These are phyloP conservation scores for Suricata suricatta DNA, from an alignment of 2,113 vertebrate species.

Conservation along the genomic window DNA sequence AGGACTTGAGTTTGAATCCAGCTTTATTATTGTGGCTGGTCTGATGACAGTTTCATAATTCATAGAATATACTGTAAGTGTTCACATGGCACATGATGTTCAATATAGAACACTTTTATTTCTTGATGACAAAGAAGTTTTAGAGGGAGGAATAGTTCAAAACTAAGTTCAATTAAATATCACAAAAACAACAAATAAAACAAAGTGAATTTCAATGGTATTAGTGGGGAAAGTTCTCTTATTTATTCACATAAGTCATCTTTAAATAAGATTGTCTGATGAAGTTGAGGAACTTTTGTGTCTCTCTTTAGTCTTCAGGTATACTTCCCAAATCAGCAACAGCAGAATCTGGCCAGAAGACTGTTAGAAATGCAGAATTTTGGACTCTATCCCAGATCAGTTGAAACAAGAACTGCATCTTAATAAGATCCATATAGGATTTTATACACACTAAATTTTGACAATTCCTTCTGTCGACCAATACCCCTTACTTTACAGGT, in stretches of 20 bases:
- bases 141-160: background rate
- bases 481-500: background rate
- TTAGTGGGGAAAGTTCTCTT: background rate
- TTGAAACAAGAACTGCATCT: background rate
- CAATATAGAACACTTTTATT: background rate
- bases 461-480: background rate
- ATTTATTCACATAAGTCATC: background rate
- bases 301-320: background rate
- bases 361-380: background rate
- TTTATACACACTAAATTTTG: background rate
- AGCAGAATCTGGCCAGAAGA: background rate
- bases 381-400: background rate
- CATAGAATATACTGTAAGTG: background rate
- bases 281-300: background rate
- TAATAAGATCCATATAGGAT: background rate
- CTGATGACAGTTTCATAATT: background rate
- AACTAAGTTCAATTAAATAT: background rate
- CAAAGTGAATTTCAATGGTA: background rate
- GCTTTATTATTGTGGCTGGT: background rate
- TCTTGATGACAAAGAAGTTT: background rate
- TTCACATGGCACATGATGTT: background rate
- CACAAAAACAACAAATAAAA: background rate
- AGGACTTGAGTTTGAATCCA: background rate
- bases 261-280: background rate
- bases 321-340: background rate